Percentiles rank a stretch among this genome's conserved stretches.
Evolutionary conservation across 2,797 vertebrate genomes (phyloP).

Genomic region (Balearica regulorum): DNA sequence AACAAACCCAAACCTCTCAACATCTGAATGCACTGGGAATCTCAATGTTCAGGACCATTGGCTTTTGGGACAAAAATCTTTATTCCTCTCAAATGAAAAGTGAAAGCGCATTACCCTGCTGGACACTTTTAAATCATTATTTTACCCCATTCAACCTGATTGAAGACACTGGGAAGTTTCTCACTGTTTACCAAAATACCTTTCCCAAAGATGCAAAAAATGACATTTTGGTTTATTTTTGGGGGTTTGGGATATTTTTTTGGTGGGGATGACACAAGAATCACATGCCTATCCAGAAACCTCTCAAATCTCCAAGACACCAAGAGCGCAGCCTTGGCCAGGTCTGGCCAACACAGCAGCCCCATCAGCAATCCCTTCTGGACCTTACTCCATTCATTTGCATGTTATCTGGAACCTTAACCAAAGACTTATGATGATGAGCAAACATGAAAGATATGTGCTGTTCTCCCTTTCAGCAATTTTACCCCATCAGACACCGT

Average conservation of each 20-base stretch:
- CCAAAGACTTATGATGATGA: not conserved
- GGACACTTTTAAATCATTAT: not conserved
- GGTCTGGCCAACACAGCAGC: not conserved
- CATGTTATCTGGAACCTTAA: accelerated
- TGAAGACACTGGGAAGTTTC: not conserved
- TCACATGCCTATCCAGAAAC: not conserved
- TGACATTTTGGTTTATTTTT: not conserved
- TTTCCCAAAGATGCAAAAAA: not conserved
- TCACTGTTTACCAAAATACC: not conserved
- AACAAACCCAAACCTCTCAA: constrained; percentile 17
- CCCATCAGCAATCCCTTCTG: not conserved
- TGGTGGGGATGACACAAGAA: too few species aligned
- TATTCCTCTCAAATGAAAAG: not conserved
- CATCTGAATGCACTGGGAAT: not conserved
- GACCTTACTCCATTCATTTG: not conserved
- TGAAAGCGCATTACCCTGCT: not conserved
- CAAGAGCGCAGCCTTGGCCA: too few species aligned
- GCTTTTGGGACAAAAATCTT: not conserved
- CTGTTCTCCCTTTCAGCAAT: not conserved
- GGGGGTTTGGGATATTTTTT: not conserved
- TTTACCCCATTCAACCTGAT: not conserved
- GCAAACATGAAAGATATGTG: too few species aligned
- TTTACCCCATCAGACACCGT: not conserved
- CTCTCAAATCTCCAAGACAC: not conserved
- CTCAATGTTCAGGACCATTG: not conserved